phyloP scores from a whole-genome alignment of 2,797 vertebrate species.

The Nasua narica region DNA sequence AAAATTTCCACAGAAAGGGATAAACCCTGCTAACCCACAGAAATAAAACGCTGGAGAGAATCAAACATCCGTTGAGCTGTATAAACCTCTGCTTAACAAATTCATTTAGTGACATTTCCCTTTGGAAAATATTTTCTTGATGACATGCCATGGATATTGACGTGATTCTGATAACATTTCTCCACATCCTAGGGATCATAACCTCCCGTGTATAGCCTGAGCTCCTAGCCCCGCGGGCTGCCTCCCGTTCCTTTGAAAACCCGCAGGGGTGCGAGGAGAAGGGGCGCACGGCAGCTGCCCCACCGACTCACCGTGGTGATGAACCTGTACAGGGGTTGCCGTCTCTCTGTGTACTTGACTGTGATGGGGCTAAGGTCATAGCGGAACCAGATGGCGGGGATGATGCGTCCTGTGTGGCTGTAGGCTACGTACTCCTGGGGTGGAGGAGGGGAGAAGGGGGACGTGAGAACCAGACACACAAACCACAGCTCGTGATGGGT shows the following conservation, averaged over 20 bases:
- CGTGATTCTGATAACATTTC: not conserved
- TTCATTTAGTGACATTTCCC: not conserved
- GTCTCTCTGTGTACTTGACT: slow-evolving; percentile 97
- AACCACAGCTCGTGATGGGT: not conserved
- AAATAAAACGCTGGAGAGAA: not conserved
- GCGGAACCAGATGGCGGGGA: slow-evolving; percentile 99
- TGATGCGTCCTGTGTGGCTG: slow-evolving; percentile 98
- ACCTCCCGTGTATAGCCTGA: too few species aligned
- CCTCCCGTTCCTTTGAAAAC: accelerated
- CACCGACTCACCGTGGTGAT: slow-evolving; percentile 94
- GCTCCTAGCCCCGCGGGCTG: not conserved
- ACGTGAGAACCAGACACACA: not conserved
- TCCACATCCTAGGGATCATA: not conserved
- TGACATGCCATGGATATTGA: not conserved
- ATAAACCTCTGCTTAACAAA: not conserved
- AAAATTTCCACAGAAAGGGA: not conserved
- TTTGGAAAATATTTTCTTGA: not conserved
- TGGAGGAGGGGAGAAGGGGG: not conserved
- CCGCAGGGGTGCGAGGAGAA: accelerated
- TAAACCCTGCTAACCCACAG: not conserved
- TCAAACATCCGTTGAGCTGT: not conserved
- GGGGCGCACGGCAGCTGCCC: not conserved
- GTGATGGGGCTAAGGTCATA: slow-evolving; percentile 99
- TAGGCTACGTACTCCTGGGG: slow-evolving; percentile 96
- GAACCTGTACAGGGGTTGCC: slow-evolving; percentile 97